A percentile compares a stretch with the other conserved stretches of the same genome.
These are phyloP conservation scores for Moxostoma hubbsi DNA, from an alignment of 2,797 vertebrate genomes.

Conservation along the genomic window DNA sequence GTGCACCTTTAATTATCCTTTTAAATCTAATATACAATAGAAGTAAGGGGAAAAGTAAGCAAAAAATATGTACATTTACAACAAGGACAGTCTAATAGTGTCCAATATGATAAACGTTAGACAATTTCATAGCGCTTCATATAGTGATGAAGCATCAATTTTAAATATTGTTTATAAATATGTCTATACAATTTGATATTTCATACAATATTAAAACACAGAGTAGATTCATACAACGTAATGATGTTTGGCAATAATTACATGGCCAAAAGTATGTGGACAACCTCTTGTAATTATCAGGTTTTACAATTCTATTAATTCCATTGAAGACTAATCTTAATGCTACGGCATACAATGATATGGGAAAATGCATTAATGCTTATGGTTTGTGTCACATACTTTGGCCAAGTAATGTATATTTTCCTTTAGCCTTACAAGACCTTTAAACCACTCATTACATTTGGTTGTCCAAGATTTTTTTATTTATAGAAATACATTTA, in stretches of 20 bases:
- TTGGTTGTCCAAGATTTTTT: conserved; percentile 42
- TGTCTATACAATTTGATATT: conserved; percentile 40
- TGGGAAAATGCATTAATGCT: too few relatives aligned
- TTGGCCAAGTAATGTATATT: conserved; percentile 21
- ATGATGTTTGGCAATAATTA: conserved; percentile 39
- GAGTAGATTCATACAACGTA: conserved; percentile 13
- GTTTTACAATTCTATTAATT: too few relatives aligned
- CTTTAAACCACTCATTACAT: conserved; percentile 19
- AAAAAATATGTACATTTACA: conserved; percentile 28
- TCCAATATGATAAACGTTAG: conserved; percentile 21
- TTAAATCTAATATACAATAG: not conserved
- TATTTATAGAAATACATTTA: conserved; percentile 47
- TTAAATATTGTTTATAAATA: conserved; percentile 31
- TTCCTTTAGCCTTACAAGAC: conserved; percentile 60
- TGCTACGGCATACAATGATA: too few relatives aligned
- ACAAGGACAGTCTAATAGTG: conserved; percentile 52
- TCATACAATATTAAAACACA: conserved; percentile 25
- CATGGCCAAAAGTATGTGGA: too few relatives aligned
- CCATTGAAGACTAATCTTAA: too few relatives aligned
- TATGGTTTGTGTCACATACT: too few relatives aligned
- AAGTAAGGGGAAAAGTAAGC: conserved; percentile 9
- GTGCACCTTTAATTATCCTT: not conserved
- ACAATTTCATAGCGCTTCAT: conserved; percentile 49
- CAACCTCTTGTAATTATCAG: too few relatives aligned
- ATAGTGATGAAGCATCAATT: conserved; percentile 49